These are phyloP conservation scores for Archilochus colubris DNA, from an alignment of 2,113 vertebrate species.

Conservation along the genomic window DNA sequence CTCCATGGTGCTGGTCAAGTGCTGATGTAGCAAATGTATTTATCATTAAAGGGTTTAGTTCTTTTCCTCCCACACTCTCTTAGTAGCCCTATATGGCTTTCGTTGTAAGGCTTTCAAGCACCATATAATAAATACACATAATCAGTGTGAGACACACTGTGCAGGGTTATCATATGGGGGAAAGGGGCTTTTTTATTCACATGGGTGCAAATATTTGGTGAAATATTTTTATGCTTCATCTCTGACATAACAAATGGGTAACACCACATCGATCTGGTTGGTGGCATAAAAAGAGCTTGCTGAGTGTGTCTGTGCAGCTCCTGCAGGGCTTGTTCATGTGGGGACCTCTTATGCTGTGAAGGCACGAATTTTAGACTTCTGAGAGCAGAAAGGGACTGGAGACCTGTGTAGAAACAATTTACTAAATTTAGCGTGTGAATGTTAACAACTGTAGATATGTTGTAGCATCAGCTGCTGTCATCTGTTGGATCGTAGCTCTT, in stretches of 20 bases:
- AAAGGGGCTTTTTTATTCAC: neutral
- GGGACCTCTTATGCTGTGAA: neutral
- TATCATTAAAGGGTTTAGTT: neutral
- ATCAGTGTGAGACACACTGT: neutral
- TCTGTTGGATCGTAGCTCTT: neutral
- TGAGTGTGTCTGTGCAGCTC: neutral
- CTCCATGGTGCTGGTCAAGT: neutral
- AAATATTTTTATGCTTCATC: neutral
- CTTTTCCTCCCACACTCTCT: neutral
- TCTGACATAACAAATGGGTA: constrained; percentile 43
- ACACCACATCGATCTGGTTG: neutral
- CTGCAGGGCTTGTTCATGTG: neutral
- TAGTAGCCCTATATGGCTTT: neutral
- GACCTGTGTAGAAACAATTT: neutral
- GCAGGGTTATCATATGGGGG: neutral
- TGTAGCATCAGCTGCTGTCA: neutral
- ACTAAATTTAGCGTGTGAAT: neutral
- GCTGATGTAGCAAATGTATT: neutral
- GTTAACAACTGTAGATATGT: neutral
- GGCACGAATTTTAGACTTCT: neutral
- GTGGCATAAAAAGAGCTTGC: constrained; percentile 49
- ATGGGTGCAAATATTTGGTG: constrained; percentile 1
- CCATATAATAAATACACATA: neutral
- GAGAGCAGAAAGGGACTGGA: neutral
- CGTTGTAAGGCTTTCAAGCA: neutral